Evolutionary conservation across 2,888 invertebrate species (phyloP), one percentile per base, ranked within the genome.

Genomic region (Pyrrhosoma nymphula): DNA sequence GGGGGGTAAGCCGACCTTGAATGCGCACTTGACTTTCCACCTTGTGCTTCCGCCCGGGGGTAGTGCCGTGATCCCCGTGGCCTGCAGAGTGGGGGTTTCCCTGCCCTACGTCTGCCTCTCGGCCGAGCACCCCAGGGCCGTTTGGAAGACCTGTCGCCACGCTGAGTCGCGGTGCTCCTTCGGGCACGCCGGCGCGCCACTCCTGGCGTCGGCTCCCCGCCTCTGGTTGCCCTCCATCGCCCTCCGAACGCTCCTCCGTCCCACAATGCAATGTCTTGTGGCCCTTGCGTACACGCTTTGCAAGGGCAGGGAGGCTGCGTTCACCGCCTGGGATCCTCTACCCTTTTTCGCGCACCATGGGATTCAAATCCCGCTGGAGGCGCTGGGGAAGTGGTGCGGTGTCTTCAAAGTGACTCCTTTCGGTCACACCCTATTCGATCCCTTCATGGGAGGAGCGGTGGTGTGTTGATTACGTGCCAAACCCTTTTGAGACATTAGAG

Each of bases 341-440:
- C 99, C 99, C 0, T 99, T 98, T 96, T 98, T 98, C 96, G 98
- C 98, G 4, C 98, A 98, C 96, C 98, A 98, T 97, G 98, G 98
- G 96, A 98, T 99, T 96, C 98, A 98, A 96, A 97, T 98, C 96
- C 98, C 98, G 0, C 97, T 98, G 96, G 97, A 93, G 93, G 93
- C 69, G 93, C 26, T 93, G 26, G 93, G 93, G 35, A 30, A 56
- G 56, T 95, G 82, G 93, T 93, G 26, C 20, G 93, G 93, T 26
- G 47, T 93, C n/a, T 47, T n/a, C 16, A 23, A 23, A 47, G 35
- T 47, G 47, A 93, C 63, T 2, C 93, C 63, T 4, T 69, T 47
- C 35, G 93, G 69, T 2, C 69, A 93, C 69, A 47, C 69, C 69
- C n/a, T 93, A 4, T 93, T 93, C 93, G 93, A 93, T 75, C 93